Conservation (phyloP, 37 sponge, comb jelly and placozoan species). For the Haliclona indistincta region DNA sequence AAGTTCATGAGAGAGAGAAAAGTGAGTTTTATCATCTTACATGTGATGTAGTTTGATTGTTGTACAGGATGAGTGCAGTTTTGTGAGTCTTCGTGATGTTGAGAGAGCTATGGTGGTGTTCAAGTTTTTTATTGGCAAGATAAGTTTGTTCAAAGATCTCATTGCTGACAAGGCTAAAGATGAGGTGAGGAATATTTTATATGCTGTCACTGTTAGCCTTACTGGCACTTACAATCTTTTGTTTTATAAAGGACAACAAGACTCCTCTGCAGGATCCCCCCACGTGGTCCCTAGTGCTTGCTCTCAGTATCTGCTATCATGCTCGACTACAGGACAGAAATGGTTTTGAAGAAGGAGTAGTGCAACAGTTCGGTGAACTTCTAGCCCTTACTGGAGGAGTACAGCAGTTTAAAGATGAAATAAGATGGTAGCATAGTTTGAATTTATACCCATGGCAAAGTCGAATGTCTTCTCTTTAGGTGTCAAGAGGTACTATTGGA, state of each 20-base stretch:
- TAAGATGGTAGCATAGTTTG: slow-evolving; percentile 51
- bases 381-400: slow-evolving; percentile 30
- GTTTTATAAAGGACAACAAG: not conserved
- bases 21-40: not conserved
- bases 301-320: slow-evolving; percentile 45
- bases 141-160: slow-evolving; percentile 6
- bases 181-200: too few species aligned
- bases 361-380: slow-evolving; percentile 31
- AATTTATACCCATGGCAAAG: not conserved
- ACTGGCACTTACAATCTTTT: too few species aligned
- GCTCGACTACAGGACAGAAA: slow-evolving; percentile 39
- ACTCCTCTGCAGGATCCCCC: not conserved
- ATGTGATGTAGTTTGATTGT: not conserved
- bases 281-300: slow-evolving; percentile 17
- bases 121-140: slow-evolving; percentile 50
- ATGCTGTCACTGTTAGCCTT: too few species aligned
- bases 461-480: slow-evolving; percentile 5
- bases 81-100: slow-evolving; percentile 82
- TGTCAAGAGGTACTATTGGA: slow-evolving; percentile 61
- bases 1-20: slow-evolving; percentile 3
- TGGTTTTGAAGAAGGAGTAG: slow-evolving; percentile 53
- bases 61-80: slow-evolving; percentile 79
- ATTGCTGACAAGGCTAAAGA: slow-evolving; percentile 11
- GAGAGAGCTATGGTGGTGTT: slow-evolving; percentile 82
- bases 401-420: slow-evolving; percentile 51